These are phyloP conservation scores for Coenobita brevimanus DNA, from an alignment of 1,140 invertebrate genomes.

Conservation along the genomic window DNA sequence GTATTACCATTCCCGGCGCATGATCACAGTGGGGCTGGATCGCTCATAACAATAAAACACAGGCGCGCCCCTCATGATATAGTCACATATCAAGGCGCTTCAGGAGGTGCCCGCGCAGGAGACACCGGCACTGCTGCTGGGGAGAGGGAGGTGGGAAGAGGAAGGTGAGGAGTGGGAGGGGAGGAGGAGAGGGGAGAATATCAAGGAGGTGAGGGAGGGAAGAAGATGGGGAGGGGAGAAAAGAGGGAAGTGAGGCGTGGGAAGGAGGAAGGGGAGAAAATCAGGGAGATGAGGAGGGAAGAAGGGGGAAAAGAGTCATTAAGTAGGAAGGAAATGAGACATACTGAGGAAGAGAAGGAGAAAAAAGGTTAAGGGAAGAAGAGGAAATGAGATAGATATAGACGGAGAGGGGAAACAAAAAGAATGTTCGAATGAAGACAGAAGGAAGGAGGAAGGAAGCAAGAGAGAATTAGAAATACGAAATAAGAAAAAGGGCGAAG, in stretches of 20 bases:
- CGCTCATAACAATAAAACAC: constrained; percentile 48
- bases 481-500: too few relatives aligned
- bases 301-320: background rate
- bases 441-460: background rate
- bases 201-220: too few relatives aligned
- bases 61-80: constrained; percentile 27
- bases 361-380: background rate
- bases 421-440: background rate
- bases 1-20: constrained; percentile 40
- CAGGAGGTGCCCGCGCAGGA: background rate
- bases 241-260: too few relatives aligned
- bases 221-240: too few relatives aligned
- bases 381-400: background rate
- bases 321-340: background rate
- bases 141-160: background rate
- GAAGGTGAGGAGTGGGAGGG: background rate
- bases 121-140: too few relatives aligned
- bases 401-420: background rate
- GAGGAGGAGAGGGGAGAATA: background rate
- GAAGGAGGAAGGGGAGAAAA: background rate
- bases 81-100: constrained; percentile 16
- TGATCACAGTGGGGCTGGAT: constrained; percentile 21
- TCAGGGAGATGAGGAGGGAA: background rate
- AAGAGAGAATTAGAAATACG: background rate
- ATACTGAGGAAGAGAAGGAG: background rate